phyloP scores from a whole-genome alignment of 1,140 invertebrate species.

The Drosophila hydei region DNA sequence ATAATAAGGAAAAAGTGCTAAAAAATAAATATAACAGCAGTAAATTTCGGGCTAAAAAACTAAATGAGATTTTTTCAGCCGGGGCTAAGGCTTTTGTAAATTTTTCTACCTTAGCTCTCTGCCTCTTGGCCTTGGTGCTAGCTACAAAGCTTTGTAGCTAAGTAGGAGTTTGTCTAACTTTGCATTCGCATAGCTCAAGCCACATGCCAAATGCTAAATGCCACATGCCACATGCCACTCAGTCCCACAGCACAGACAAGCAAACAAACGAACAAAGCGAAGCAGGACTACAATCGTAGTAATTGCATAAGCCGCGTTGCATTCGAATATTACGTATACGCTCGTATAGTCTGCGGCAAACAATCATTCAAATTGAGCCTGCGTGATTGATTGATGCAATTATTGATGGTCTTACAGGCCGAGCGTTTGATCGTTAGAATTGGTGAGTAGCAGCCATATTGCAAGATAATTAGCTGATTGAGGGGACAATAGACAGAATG shows the following conservation, averaged over 20 bases:
- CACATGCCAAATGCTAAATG: neutral
- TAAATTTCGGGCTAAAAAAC: slow-evolving; percentile 32
- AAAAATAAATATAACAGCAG: slow-evolving; percentile 11
- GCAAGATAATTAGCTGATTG: too few species aligned
- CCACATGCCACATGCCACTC: neutral
- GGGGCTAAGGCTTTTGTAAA: slow-evolving; percentile 6
- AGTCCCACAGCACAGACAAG: too few species aligned
- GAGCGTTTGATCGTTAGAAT: too few species aligned
- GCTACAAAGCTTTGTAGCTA: slow-evolving; percentile 17
- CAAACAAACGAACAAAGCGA: neutral
- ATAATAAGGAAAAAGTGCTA: neutral
- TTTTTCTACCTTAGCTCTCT: neutral
- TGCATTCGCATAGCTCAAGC: neutral
- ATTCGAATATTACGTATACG: slow-evolving; percentile 20
- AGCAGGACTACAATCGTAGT: slow-evolving; percentile 2
- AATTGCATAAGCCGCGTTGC: slow-evolving; percentile 5
- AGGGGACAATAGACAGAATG: too few species aligned
- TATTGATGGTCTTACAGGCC: too few species aligned
- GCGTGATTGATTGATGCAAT: too few species aligned
- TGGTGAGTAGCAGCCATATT: too few species aligned
- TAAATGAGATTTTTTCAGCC: slow-evolving; percentile 35
- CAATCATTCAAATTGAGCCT: too few species aligned
- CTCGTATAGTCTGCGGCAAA: neutral
- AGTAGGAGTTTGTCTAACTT: slow-evolving; percentile 25
- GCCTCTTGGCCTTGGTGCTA: neutral